phyloP scores from a whole-genome alignment of 2,888 invertebrate genomes.

The Sphecodes monilicornis region DNA sequence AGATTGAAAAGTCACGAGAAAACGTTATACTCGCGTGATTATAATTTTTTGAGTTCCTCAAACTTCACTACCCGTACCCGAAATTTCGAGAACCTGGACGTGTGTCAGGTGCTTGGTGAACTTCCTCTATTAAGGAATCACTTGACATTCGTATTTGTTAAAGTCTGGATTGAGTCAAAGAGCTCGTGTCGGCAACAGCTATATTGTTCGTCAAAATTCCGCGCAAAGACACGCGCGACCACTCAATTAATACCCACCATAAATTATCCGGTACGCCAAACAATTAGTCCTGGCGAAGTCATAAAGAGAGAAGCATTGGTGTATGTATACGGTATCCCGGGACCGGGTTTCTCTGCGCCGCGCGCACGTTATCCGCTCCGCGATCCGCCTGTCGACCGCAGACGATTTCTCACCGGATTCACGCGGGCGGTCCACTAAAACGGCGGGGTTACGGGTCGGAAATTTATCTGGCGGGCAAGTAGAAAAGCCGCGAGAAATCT shows the following conservation, averaged over 20 bases:
- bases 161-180: not conserved
- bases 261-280: conserved; percentile 10
- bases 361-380: not conserved
- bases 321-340: not conserved
- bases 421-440: conserved; percentile 55
- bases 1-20: too few species aligned
- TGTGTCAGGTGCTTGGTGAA: not conserved
- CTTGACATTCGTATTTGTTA: not conserved
- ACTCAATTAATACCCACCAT: conserved; percentile 6
- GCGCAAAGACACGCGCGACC: not conserved
- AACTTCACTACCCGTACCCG: not conserved
- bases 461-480: conserved; percentile 67
- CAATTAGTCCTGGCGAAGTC: conserved; percentile 12
- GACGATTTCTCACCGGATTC: conserved; percentile 61
- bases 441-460: conserved; percentile 63
- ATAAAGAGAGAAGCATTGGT: conserved; percentile 7
- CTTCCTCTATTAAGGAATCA: not conserved
- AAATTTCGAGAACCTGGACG: not conserved
- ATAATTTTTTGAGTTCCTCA: too few species aligned
- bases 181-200: not conserved
- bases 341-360: not conserved
- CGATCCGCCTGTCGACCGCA: conserved; percentile 24
- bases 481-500: conserved; percentile 73
- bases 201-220: conserved; percentile 4
- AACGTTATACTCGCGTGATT: too few species aligned